Conservation (phyloP, 2,888 invertebrate genomes). For the Amblyjoppa proteus region DNA sequence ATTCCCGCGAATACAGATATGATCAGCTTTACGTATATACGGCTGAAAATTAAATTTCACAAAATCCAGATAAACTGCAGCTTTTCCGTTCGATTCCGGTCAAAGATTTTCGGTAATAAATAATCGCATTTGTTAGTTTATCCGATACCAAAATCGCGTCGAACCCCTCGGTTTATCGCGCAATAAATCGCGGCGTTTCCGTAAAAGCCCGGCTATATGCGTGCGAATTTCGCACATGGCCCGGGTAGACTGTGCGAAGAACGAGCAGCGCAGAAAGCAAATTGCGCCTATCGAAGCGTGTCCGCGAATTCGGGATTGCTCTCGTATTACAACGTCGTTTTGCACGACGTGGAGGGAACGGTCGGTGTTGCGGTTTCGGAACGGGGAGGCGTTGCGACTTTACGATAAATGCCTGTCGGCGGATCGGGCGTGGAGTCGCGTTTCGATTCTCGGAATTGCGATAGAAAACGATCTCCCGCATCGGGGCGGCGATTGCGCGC, state of each 20-base stretch:
- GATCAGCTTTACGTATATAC: conserved; percentile 24
- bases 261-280: not conserved
- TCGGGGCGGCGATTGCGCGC: conserved; percentile 21
- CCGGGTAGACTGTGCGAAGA: not conserved
- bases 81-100: conserved; percentile 42
- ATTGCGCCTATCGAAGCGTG: conserved; percentile 44
- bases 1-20: conserved; percentile 21
- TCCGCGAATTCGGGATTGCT: not conserved
- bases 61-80: conserved; percentile 71
- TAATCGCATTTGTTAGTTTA: conserved; percentile 73
- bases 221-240: too few relatives aligned
- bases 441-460: conserved; percentile 22
- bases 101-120: conserved; percentile 73
- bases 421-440: not conserved
- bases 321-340: conserved; percentile 24
- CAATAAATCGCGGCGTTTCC: conserved; percentile 72
- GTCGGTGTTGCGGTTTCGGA: conserved; percentile 28
- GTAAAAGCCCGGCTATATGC: not conserved
- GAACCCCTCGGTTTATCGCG: conserved; percentile 69
- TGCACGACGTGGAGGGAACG: not conserved
- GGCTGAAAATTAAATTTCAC: conserved; percentile 72
- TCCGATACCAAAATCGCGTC: conserved; percentile 74
- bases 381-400: conserved; percentile 4
- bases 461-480: conserved; percentile 7
- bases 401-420: conserved; percentile 32